Base-by-base conservation (phyloP, 53 echinoderm and acorn worm species). In the Actinopyga echinites region DNA sequence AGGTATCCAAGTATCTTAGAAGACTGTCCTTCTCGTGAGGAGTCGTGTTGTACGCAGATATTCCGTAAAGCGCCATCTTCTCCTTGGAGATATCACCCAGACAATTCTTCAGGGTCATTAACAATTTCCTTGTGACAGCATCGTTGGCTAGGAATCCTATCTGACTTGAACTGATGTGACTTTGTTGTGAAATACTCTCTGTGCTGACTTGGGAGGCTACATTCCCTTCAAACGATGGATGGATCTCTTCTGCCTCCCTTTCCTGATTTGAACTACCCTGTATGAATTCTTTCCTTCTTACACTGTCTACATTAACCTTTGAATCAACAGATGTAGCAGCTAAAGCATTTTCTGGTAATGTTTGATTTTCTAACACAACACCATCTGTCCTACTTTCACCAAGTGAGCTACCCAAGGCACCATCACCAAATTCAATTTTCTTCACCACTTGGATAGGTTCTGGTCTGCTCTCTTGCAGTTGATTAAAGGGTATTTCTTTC, bases 61-160 rank as follows among this genome's bases (percentile, higher is more conserved):
- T 56, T 2, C 87, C 79, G 20, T 79, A 71, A 64, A 88, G 59
- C 28, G 67, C 64, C 85, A 87, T 64, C 85, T 88, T 86, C 20
- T 86, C 86, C 42, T 87, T 20, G 45, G 86, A 42, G 36, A 96
- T 67, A 35, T 90, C 92, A 17, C 60, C 59, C 21, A 96, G 79
- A 83, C 93, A 96, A 19, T 90, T 91, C 65, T 93, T 93, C 32
- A 96, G 82, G 19, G 84, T 88, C 45, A 74, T 82, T 59, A 96
- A 69, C 21, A 93, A 35, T 24, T 90, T 88, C 83, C 86, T 80
- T 55, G 79, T 84, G 56, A 93, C 77, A 17, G 23, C 61, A 35
- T 88, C 80, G 21, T 84, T 87, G 3, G 91, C 87, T 26, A 93
- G 58, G 58, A 93, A 96, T 12, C 96, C 91, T 23, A 86, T 86